A percentile compares a stretch with the other conserved stretches of the same genome.
phyloP scores from a whole-genome alignment of 2,888 invertebrate species.

The Oscheius sp. region DNA sequence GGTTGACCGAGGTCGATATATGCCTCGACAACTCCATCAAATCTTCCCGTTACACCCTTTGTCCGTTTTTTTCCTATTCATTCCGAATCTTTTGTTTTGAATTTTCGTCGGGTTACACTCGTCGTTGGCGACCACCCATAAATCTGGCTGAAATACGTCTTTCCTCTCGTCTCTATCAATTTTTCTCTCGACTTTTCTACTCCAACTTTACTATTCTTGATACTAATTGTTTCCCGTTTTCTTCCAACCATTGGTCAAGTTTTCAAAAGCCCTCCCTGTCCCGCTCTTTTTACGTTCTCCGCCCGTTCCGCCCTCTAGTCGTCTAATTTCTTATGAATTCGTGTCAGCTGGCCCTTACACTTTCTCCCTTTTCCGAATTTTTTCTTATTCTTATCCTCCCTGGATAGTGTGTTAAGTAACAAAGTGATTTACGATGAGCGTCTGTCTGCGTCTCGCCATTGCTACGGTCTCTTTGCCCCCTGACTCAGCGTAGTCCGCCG shows the following conservation, averaged over 20 bases:
- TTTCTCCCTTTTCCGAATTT: neutral
- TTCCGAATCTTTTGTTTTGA: too few species aligned
- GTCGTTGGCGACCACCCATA: too few species aligned
- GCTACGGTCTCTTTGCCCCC: conserved; percentile 7
- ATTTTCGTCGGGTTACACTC: too few species aligned
- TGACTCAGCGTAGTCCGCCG: conserved; percentile 30
- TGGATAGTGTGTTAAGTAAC: conserved; percentile 28
- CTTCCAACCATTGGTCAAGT: neutral
- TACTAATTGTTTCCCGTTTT: too few species aligned
- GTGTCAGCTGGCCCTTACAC: conserved; percentile 20
- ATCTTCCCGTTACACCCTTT: neutral
- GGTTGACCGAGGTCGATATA: conserved; percentile 25
- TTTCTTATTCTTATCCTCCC: conserved; percentile 12
- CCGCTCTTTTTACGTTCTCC: neutral
- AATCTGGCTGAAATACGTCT: neutral
- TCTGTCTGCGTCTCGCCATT: conserved; percentile 30
- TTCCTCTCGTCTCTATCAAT: neutral
- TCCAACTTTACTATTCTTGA: neutral
- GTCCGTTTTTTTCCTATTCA: neutral
- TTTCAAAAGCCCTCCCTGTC: neutral
- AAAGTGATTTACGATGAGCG: conserved; percentile 32
- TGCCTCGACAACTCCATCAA: conserved; percentile 30
- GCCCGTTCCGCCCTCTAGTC: neutral
- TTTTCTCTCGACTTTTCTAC: neutral
- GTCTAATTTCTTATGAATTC: conserved; percentile 5